These are phyloP conservation scores for Callipepla squamata DNA, from an alignment of 2,113 vertebrate species.

Conservation along the genomic window DNA sequence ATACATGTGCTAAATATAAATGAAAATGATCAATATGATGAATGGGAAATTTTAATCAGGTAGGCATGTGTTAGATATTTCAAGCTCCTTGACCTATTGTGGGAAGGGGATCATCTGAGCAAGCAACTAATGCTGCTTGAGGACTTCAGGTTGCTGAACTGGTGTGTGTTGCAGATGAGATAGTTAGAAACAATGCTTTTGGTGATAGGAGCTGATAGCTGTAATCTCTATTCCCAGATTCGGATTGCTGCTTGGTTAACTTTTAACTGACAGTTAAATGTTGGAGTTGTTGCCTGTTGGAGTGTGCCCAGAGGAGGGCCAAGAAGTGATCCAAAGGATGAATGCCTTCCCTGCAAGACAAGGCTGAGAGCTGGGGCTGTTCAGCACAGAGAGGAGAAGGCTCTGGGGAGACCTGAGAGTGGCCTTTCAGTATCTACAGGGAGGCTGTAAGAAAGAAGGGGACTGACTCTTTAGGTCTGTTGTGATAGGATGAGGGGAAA, in stretches of 20 bases:
- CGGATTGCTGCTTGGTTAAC: neutral
- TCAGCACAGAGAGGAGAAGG: too few relatives aligned
- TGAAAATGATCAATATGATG: neutral
- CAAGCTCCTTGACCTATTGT: neutral
- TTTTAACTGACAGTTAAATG: neutral
- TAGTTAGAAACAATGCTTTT: neutral
- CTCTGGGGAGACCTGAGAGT: too few relatives aligned
- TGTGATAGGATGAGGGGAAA: too few relatives aligned
- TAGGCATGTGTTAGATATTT: fast-evolving
- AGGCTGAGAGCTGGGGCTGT: too few relatives aligned
- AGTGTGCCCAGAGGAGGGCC: too few relatives aligned
- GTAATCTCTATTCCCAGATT: neutral
- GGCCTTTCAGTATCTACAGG: too few relatives aligned
- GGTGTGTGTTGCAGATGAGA: neutral
- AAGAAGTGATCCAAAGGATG: too few relatives aligned
- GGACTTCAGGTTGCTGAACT: neutral
- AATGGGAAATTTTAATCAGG: neutral
- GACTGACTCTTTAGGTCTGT: too few relatives aligned
- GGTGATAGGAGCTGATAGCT: neutral
- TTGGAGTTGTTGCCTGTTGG: neutral
- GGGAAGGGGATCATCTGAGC: neutral
- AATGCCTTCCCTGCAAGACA: too few relatives aligned
- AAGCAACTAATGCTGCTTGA: neutral
- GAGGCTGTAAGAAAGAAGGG: too few relatives aligned
- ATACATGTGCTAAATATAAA: neutral